Evolutionary conservation across 2,888 invertebrate genomes (phyloP), one percentile per base, ranked within the genome.

Genomic region (Dolichopus griseipennis): DNA sequence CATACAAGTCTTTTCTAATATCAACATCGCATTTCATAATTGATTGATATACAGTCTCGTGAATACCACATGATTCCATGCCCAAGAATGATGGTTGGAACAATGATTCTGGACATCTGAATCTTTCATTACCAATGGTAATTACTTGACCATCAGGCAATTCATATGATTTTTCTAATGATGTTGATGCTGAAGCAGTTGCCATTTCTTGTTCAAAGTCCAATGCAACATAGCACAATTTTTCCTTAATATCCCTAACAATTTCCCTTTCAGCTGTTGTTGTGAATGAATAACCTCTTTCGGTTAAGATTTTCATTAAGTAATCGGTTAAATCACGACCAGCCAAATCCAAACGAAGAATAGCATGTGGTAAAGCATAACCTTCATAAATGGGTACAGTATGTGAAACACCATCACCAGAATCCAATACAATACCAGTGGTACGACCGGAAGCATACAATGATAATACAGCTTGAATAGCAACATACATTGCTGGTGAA

Each of bases 21-120:
- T 95, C 94, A 66, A 95, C 92, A 84, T 94, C 94, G 86, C 94
- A 95, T 89, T 93, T 94, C 94, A 94, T 94, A 90, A 95, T 95
- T 83, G 93, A 93, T 87, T 94, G 94, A 89, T 93, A 95, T 79
- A 92, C 91, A 82, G 93, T 93, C 84, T 94, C 93, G 84, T 94
- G 93, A 85, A 94, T 93, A 79, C 92, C 93, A 85, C 90, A 90
- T 73, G 91, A 91, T 87, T 93, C 93, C 93, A 81, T 81, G 68
- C 81, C 81, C 85, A 93, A 82, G 91, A 94, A 94, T 67, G 93
- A 92, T 72, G 94, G 94, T 81, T 95, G 94, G 92, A 95, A 95
- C 73, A 95, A 87, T 71, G 94, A 93, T 81, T 95, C 95, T 12
- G 95, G 95, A 78, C 94, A 94, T 84, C 95, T 92, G 93, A 95